Evolutionary conservation across 2,797 vertebrate species (phyloP), one percentile per base, ranked within the genome.

Genomic region (Pangasius sanitwongsei): DNA sequence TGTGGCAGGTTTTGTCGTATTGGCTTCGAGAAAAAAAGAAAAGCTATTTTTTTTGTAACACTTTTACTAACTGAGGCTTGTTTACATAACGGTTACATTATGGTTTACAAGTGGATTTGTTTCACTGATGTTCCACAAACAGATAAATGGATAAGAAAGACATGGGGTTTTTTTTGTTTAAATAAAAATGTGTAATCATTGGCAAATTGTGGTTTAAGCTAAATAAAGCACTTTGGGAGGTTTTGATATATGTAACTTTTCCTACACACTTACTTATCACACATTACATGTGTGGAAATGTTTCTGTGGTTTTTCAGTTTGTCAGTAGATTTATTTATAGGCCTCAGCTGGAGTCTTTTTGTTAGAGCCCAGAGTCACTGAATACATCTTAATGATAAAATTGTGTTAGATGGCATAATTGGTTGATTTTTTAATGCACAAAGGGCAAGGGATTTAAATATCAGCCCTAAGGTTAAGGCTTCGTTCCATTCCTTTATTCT

Each of bases 401-500:
- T 59, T 59, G 20, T 31, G 31, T 81, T 80, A 57, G 44, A 53
- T n/a, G 44, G 72, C 41, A 75, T 28, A 48, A 78, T 78, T 78
- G 44, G 44, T 77, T 13, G 74, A 50, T 77, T 77, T 77, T 53
- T 75, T 50, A 48, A 75, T 31, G 8, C 16, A 34, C 15, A 57
- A 34, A 31, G 50, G 77, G 1, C 1, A 16, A 55, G 77, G 34
- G 77, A 80, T 80, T 57, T 20, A 50, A 55, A 80, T 16, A 34
- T 31, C 48, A 80, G 50, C 50, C 77, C n/a, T 57, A 55, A 18
- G 48, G 48, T 78, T n/a, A 31, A 78, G n/a, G 50, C 48, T 78
- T 78, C 55, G 50, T 55, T 55, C 75, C 28, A 9, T 55, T 78
- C 28, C n/a, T 80, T 80, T 80, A 20, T 80, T 80, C n/a, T 55